Evolutionary conservation across 2,888 invertebrate species (phyloP), one percentile per base, ranked within the genome.

Genomic region (Polydrusus tereticollis): DNA sequence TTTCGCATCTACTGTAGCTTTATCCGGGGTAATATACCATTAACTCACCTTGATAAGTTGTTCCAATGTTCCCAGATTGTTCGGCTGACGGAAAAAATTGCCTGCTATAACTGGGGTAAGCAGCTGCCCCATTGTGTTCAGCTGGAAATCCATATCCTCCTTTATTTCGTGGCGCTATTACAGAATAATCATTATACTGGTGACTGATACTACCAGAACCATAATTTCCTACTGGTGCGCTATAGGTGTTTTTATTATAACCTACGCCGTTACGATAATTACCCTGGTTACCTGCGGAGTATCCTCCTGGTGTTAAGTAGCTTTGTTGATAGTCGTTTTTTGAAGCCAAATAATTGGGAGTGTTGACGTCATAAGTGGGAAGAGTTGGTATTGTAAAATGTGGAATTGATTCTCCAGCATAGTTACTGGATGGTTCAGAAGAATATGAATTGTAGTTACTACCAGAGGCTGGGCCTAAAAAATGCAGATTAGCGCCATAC

Each of bases 21-120:
- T n/a, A n/a, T n/a, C n/a, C n/a, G n/a, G n/a, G n/a, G n/a, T n/a
- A n/a, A n/a, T n/a, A n/a, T n/a, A n/a, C n/a, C n/a, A n/a, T n/a
- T n/a, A 63, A 62, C 38, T 52, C 10, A 55, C 63, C 63, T 50
- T 33, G 36, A 38, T 50, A 50, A 64, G 7, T 23, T 52, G 20
- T n/a, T 64, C 63, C 52, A 55, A 26, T 26, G 12, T 14, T 29
- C 18, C 29, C 63, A 38, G 63, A n/a, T 21, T 33, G 20, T 33
- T 7, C 7, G 6, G 21, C 12, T 14, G 63, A 3, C n/a, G n/a
- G 63, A 64, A 64, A 38, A 64, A 64, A 64, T 52, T 36, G 6
- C 14, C 16, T 23, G 2, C 52, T 52, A 29, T 47, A 63, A 33
- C 23, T 29, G 6, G 1, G 6, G 16, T 33, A 55, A 6, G 10